Evolutionary conservation across 2,113 vertebrate genomes (phyloP).

Genomic region (Bubo bubo): DNA sequence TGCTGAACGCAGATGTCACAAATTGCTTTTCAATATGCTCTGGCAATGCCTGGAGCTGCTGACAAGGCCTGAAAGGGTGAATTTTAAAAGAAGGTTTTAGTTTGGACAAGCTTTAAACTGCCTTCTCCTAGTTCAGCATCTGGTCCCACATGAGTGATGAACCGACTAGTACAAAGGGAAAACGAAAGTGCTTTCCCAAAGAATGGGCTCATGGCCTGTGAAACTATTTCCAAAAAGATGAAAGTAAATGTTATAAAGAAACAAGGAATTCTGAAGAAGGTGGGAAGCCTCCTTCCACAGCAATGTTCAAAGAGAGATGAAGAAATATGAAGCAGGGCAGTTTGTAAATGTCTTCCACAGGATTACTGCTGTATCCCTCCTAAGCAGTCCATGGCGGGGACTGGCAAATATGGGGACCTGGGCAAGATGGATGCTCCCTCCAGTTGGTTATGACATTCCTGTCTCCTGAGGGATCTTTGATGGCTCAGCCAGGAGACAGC

Average conservation of each 20-base stretch:
- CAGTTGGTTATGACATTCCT: neutral
- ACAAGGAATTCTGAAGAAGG: neutral
- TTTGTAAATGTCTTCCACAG: neutral
- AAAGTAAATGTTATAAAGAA: neutral
- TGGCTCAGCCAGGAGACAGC: neutral
- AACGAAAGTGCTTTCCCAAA: neutral
- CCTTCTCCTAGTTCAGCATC: constrained; percentile 28
- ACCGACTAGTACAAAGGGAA: neutral
- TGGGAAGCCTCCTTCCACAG: neutral
- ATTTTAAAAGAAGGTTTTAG: constrained; percentile 20
- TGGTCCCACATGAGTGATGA: constrained; percentile 25
- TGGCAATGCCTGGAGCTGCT: constrained; percentile 44
- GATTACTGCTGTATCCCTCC: neutral
- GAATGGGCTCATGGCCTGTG: neutral
- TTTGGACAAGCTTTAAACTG: constrained; percentile 50
- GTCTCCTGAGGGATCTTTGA: neutral
- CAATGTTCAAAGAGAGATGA: neutral
- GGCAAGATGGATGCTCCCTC: accelerated
- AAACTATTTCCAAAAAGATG: neutral
- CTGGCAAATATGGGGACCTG: neutral
- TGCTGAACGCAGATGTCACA: constrained; percentile 41
- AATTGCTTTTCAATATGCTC: constrained; percentile 65
- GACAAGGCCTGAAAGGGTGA: constrained; percentile 33
- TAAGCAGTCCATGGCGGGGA: neutral
- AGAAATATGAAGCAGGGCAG: neutral